phyloP scores from a whole-genome alignment of 92 coral and sea anemone genomes.

The Plumapathes pennacea region DNA sequence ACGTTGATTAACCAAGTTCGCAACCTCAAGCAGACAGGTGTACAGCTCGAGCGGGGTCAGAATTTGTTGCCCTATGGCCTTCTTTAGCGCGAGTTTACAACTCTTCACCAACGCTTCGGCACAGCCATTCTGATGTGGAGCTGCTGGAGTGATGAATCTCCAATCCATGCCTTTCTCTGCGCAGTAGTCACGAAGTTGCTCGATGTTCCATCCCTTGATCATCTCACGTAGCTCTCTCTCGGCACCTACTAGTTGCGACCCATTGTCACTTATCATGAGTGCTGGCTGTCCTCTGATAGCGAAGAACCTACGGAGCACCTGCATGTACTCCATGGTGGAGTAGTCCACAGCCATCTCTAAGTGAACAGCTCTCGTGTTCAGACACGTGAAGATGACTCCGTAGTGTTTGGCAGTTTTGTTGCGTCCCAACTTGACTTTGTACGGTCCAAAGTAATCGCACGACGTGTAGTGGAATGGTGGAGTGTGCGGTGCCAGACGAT shows the following conservation, averaged over 20 bases:
- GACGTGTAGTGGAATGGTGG: constrained; percentile 54
- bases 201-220: constrained; percentile 37
- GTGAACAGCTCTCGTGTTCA: constrained; percentile 56
- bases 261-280: constrained; percentile 55
- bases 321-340: constrained; percentile 56
- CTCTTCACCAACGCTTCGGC: constrained; percentile 61
- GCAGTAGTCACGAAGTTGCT: constrained; percentile 26
- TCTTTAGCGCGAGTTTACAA: constrained; percentile 52
- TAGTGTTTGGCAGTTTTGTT: constrained; percentile 62
- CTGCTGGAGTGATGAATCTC: constrained; percentile 52
- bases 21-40: constrained; percentile 58
- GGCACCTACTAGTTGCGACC: constrained; percentile 58
- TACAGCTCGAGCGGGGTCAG: constrained; percentile 54
- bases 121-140: constrained; percentile 70
- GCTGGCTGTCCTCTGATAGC: constrained; percentile 55
- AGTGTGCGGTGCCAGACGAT: constrained; percentile 28
- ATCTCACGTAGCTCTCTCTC: constrained; percentile 43
- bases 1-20: constrained; percentile 66
- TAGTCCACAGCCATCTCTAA: constrained; percentile 49
- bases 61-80: constrained; percentile 46
- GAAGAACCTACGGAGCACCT: constrained; percentile 56
- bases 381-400: constrained; percentile 52
- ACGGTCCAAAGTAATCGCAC: constrained; percentile 62
- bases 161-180: constrained; percentile 59
- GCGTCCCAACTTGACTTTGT: constrained; percentile 33